Evolutionary conservation across 2,113 vertebrate genomes (phyloP).

Genomic region (Rhombomys opimus): DNA sequence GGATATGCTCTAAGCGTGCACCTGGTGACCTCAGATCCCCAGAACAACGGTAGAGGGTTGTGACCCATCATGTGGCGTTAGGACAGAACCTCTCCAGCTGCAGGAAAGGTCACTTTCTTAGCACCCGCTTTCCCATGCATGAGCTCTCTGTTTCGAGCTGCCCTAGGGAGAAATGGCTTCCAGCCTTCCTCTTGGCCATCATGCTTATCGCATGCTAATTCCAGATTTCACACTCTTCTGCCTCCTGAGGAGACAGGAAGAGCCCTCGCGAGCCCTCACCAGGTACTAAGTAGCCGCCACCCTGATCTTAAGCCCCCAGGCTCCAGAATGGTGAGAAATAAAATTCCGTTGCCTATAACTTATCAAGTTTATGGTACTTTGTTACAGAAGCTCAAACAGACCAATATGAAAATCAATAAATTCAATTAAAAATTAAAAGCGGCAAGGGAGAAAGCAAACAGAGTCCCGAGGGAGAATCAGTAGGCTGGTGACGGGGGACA

Average conservation of each 20-base stretch:
- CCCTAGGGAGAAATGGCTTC: background rate
- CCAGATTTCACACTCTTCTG: background rate
- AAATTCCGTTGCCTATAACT: background rate
- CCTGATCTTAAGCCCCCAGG: background rate
- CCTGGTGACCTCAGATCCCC: background rate
- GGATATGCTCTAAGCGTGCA: no score
- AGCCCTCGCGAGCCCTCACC: background rate
- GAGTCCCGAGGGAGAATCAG: background rate
- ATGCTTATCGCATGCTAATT: background rate
- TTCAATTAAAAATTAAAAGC: background rate
- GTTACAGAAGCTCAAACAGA: background rate
- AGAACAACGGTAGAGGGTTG: background rate
- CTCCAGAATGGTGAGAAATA: background rate
- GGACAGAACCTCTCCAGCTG: background rate
- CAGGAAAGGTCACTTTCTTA: background rate
- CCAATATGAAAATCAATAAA: background rate
- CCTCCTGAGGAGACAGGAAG: background rate
- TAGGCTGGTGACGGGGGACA: background rate
- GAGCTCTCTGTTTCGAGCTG: background rate
- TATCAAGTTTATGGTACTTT: background rate
- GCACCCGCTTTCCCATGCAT: background rate
- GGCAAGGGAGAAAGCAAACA: background rate
- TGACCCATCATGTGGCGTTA: background rate
- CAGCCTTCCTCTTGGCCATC: background rate
- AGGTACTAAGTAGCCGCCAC: no score